Base-by-base conservation (phyloP, 2,797 vertebrate genomes). In the Sternotherus odoratus region DNA sequence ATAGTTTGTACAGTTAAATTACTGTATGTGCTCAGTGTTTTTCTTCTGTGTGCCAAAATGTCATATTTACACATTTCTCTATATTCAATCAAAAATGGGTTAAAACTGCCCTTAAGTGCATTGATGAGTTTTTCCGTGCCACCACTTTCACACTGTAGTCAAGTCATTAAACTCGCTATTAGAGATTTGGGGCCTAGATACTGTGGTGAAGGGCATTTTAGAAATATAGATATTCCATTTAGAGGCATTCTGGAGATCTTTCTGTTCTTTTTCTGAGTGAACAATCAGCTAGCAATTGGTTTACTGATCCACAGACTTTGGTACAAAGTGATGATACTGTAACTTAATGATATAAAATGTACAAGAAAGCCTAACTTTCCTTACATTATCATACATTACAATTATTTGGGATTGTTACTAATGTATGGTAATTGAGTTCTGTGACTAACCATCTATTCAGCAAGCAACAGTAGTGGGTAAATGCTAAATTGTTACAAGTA, bases 371-470 rank as follows among this genome's bases (percentile, higher is more conserved):
- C 78, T 90, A 90, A 85, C 23, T 95, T 89, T 83, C 39, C 79
- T 94, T 80, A 85, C 15, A 86, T 93, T 95, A 85, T 77, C 77
- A 85, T 85, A 87, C 66, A 82, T 91, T 92, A 86, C 50, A 86
- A 95, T 94, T 51, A 93, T 90, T 63, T 53, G 15, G 77, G 86
- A 93, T 81, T 89, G 94, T 90, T 93, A 89, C 16, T 66, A 94
- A 93, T 77, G 81, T 85, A 93, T 77, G 85, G 91, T 94, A 96
- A 95, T 78, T 92, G 60, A 87, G 54, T 95, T 94, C 46, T 33
- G 92, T 95, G 69, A 33, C 69, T 75, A 92, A 56, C 69, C 36
- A 83, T 66, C 54, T 90, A 51, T 95, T 87, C 77, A 74, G 83
- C 30, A 95, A 95, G 87, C 23, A 92, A 88, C 15, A 82, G 51